Percentiles rank a stretch among this genome's conserved stretches.
Conservation (phyloP, 2,113 vertebrate species). For the Rhinolophus ferrumequinum region DNA sequence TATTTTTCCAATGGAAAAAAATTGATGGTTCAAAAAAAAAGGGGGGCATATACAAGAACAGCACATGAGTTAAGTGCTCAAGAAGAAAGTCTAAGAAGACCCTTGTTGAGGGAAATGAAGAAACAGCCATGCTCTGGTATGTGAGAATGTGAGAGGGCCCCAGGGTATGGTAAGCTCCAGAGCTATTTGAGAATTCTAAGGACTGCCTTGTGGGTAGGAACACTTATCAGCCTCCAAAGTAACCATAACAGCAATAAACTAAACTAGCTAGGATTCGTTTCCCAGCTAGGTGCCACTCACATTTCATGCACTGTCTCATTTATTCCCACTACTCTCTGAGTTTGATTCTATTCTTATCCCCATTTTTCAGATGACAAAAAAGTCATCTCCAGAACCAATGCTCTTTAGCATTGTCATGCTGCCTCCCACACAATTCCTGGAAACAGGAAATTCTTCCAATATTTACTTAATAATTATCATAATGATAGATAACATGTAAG, state of each 20-base stretch:
- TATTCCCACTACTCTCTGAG: neutral
- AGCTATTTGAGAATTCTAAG: neutral
- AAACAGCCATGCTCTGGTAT: neutral
- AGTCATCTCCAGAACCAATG: neutral
- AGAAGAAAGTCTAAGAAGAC: neutral
- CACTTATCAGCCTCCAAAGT: neutral
- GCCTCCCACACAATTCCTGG: neutral
- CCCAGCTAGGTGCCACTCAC: neutral
- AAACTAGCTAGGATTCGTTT: neutral
- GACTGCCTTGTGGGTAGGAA: neutral
- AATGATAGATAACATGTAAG: neutral
- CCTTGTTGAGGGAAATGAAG: neutral
- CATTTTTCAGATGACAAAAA: neutral
- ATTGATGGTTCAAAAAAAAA: neutral
- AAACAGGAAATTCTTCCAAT: neutral
- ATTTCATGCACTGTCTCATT: neutral
- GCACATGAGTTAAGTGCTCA: neutral
- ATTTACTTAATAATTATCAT: neutral
- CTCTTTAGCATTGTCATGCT: neutral
- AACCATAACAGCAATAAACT: neutral
- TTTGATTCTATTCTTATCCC: neutral
- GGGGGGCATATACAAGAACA: neutral
- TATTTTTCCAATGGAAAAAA: conserved; percentile 12
- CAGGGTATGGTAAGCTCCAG: neutral
- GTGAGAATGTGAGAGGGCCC: neutral